These are phyloP conservation scores for Gobio occitaniae DNA, from an alignment of 2,797 vertebrate species.

Conservation along the genomic window DNA sequence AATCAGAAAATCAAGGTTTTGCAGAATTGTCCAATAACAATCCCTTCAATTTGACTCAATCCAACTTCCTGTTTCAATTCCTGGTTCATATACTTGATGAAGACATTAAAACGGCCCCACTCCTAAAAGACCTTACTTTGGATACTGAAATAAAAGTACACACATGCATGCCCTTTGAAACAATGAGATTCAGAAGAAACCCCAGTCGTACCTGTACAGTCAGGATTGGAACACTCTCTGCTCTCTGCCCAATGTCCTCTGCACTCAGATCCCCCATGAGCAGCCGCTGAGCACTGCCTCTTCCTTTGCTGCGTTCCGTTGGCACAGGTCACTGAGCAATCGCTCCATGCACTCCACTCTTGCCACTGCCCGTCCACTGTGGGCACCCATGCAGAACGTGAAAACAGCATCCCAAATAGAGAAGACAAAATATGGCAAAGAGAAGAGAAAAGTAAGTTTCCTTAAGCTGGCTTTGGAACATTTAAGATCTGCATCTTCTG, in stretches of 20 bases:
- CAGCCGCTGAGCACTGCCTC: slow-evolving; percentile 93
- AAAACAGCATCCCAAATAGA: slow-evolving; percentile 68
- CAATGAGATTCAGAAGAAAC: neutral
- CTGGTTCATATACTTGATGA: neutral
- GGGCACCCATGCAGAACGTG: slow-evolving; percentile 60
- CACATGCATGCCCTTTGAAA: neutral
- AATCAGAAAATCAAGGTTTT: too few relatives aligned
- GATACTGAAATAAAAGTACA: neutral
- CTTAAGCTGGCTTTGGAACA: neutral
- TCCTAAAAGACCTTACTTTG: neutral
- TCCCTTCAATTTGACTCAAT: neutral
- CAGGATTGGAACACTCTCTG: slow-evolving; percentile 95
- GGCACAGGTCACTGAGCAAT: slow-evolving; percentile 97
- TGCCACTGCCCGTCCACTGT: slow-evolving; percentile 99
- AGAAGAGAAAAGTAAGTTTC: neutral
- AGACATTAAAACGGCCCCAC: neutral
- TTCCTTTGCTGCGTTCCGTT: slow-evolving; percentile 98
- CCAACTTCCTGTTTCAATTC: neutral
- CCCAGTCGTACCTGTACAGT: slow-evolving; percentile 91
- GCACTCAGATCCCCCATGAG: slow-evolving; percentile 97
- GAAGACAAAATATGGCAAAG: slow-evolving; percentile 67
- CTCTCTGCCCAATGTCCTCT: slow-evolving; percentile 98
- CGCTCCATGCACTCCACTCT: slow-evolving; percentile 98
- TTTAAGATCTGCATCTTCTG: neutral
- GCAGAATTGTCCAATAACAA: neutral